These are phyloP conservation scores for Tanaodytes sp. DNA, from an alignment of 2,888 invertebrate species.

Conservation along the genomic window DNA sequence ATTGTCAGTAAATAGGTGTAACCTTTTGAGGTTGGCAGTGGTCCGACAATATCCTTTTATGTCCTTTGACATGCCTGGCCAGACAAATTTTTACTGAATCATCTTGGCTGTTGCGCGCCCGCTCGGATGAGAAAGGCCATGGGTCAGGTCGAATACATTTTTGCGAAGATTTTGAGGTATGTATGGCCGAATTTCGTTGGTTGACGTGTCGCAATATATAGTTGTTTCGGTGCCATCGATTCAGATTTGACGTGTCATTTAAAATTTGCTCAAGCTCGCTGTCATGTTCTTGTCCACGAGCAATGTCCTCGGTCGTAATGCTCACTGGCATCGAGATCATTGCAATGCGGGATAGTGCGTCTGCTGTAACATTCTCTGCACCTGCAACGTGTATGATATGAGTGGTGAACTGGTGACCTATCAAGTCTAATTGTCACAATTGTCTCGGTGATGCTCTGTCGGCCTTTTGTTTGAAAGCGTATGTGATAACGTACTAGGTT, in stretches of 20 bases:
- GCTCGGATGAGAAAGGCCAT: not conserved
- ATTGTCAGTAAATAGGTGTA: conserved; percentile 6
- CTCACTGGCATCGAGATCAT: not conserved
- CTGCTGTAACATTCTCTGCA: conserved; percentile 15
- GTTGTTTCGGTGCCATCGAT: not conserved
- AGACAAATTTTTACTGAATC: not conserved
- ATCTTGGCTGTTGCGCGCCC: not conserved
- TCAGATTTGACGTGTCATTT: not conserved
- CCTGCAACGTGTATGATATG: conserved; percentile 38
- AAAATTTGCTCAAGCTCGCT: not conserved
- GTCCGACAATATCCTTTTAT: conserved; percentile 4
- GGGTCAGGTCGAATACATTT: not conserved
- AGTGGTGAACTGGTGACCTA: conserved; percentile 44
- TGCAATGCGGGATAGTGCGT: conserved; percentile 18
- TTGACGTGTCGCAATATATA: conserved; percentile 6
- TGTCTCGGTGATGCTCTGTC: conserved; percentile 33
- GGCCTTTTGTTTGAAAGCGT: too few species aligned
- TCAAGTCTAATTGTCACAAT: conserved; percentile 29
- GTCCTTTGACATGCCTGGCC: conserved; percentile 4
- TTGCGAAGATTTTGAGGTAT: not conserved
- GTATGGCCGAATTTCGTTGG: conserved; percentile 3
- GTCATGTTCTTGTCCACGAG: not conserved
- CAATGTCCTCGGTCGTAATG: not conserved
- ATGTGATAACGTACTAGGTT: conserved; percentile 21
- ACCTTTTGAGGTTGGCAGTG: not conserved